Percentiles rank a stretch among this genome's conserved stretches.
phyloP scores from a whole-genome alignment of 2,797 vertebrate genomes.

The Myiothlypis chrysogaster region DNA sequence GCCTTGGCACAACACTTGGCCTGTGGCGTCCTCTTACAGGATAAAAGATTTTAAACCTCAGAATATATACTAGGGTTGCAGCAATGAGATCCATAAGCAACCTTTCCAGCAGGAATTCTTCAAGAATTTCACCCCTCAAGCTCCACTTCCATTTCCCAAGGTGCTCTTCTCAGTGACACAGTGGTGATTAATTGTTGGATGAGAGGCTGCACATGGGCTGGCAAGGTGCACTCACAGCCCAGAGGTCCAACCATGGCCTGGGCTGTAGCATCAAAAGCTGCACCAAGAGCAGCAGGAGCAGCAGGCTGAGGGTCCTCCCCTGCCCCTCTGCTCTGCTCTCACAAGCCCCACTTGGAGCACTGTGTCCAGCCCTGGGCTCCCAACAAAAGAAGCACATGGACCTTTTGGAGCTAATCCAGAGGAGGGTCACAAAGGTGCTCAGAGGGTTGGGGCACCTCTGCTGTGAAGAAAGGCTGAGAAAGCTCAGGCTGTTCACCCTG shows the following conservation, averaged over 20 bases:
- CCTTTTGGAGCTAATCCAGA: background rate
- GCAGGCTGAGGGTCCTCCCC: background rate
- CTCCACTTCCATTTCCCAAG: background rate
- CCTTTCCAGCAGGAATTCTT: background rate
- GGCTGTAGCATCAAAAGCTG: background rate
- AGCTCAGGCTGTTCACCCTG: background rate
- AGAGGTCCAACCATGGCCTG: background rate
- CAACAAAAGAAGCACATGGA: background rate
- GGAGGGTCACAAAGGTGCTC: background rate
- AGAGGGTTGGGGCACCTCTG: background rate
- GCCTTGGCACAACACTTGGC: background rate
- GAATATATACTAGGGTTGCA: background rate
- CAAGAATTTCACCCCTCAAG: background rate
- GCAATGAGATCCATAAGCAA: background rate
- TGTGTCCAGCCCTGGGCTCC: background rate
- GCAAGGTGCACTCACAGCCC: background rate
- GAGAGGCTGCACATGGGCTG: background rate
- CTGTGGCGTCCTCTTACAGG: background rate
- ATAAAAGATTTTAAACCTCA: background rate
- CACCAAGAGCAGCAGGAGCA: background rate
- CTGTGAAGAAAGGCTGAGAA: background rate
- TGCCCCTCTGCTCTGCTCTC: background rate
- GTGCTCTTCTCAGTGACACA: background rate
- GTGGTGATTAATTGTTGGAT: background rate
- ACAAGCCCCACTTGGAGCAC: background rate